Base-by-base conservation (phyloP, 1,140 invertebrate species). In the Brevipalpus yothersi region DNA sequence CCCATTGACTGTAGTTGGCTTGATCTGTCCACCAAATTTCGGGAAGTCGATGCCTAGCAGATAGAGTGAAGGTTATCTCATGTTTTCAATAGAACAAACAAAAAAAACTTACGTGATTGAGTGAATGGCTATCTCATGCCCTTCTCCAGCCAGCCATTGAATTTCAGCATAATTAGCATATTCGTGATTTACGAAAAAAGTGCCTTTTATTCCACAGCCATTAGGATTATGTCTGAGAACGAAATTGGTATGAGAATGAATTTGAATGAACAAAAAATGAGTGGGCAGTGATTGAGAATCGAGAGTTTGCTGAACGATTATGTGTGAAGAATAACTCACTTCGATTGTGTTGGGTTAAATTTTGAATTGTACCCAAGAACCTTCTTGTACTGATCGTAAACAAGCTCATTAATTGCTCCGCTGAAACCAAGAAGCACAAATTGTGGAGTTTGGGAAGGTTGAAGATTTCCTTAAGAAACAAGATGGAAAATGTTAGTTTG, bases 131-230 rank as follows among this genome's bases (percentile, higher is more conserved):
- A 78, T 76, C 62, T 78, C 77, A 59, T 75, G 72, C 8, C 75
- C 75, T 42, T 68, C 66, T 21, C 70, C 69, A 63, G 73, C 75
- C 56, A 77, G 69, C 66, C 72, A 69, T 57, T 75, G 72, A 1
- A 73, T 70, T 58, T 71, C 67, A 17, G 70, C 70, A 67, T 77
- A 78, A 61, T 78, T 73, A 39, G 70, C 74, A 62, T 70, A 76
- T 63, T 75, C 72, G 64, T 78, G 75, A 31, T 75, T 76, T 19
- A 77, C 65, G 63, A 76, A 78, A 62, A 78, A 75, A 7, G 77
- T 79, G 61, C 70, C 75, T 19, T 68, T 67, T 49, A 78, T 75
- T 1, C 73, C 72, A 64, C 76, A 77, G 0, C 73, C 72, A 63
- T 75, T 75, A 31, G 73, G 70, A 64, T 76, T 76, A 40, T 63